Evolutionary conservation across 1,140 invertebrate species (phyloP).

Genomic region (Kradibia gibbosae): DNA sequence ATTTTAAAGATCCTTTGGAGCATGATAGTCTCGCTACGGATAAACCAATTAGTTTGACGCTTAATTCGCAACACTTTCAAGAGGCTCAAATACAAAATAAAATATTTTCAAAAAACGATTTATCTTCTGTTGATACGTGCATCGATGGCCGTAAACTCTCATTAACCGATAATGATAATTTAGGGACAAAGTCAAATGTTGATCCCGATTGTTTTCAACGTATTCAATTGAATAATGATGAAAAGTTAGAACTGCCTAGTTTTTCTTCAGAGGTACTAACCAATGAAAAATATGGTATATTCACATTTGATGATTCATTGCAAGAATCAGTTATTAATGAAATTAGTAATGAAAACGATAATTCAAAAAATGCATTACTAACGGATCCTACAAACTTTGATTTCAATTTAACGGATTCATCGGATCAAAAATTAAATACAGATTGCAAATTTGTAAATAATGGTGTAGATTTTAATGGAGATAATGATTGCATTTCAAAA

Average conservation of each 20-base stretch:
- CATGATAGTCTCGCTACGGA: constrained; percentile 49
- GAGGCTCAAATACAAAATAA: constrained; percentile 46
- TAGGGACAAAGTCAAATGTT: constrained; percentile 18
- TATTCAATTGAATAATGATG: neutral
- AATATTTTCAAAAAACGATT: constrained; percentile 34
- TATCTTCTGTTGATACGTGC: constrained; percentile 21
- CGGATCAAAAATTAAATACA: constrained; percentile 52
- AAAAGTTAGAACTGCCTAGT: neutral
- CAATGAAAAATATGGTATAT: constrained; percentile 7
- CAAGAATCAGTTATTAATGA: constrained; percentile 43
- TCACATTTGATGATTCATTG: constrained; percentile 29
- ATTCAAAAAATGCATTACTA: constrained; percentile 20
- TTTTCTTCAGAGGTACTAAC: constrained; percentile 22
- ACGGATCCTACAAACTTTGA: constrained; percentile 37
- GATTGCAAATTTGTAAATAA: constrained; percentile 54
- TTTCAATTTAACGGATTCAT: constrained; percentile 36
- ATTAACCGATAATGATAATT: neutral
- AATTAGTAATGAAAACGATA: constrained; percentile 35
- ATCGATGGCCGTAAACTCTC: constrained; percentile 15
- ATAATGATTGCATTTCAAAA: constrained; percentile 26
- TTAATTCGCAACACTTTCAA: constrained; percentile 35
- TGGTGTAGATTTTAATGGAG: constrained; percentile 27
- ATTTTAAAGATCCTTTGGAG: constrained; percentile 59
- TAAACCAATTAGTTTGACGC: constrained; percentile 36
- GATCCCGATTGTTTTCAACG: constrained; percentile 16